These are phyloP conservation scores for Nomada flava DNA, from an alignment of 2,888 invertebrate genomes.

Conservation along the genomic window DNA sequence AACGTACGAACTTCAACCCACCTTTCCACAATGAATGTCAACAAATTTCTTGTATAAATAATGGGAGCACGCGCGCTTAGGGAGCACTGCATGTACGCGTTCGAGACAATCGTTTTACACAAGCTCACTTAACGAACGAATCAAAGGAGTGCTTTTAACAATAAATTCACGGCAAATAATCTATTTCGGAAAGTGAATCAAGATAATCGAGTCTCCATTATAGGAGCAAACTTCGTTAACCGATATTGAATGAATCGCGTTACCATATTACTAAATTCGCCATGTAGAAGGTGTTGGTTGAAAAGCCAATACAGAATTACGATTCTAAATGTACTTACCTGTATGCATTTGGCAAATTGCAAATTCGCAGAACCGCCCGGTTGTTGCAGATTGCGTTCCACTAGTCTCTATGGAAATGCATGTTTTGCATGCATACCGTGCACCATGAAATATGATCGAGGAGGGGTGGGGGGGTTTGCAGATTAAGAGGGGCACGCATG, in stretches of 20 bases:
- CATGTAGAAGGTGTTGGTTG: background rate
- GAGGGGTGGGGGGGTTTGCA: conserved; percentile 14
- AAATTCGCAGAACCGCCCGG: conserved; percentile 32
- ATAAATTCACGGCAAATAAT: background rate
- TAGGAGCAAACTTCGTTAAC: conserved; percentile 18
- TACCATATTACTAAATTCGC: conserved; percentile 20
- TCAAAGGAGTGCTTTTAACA: background rate
- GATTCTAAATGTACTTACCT: conserved; percentile 31
- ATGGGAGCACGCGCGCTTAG: too few species aligned
- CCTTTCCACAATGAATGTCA: too few species aligned
- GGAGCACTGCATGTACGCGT: background rate
- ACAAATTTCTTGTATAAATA: too few species aligned
- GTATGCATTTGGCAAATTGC: conserved; percentile 38
- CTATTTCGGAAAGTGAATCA: conserved; percentile 12
- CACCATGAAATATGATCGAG: conserved; percentile 48
- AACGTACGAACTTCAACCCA: too few species aligned
- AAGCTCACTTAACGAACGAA: background rate
- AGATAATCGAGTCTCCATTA: conserved; percentile 6
- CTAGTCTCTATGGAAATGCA: conserved; percentile 57
- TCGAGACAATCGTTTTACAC: background rate
- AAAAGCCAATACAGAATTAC: conserved; percentile 24
- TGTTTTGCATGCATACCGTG: conserved; percentile 51
- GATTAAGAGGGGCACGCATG: conserved; percentile 35
- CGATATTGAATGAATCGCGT: conserved; percentile 8
- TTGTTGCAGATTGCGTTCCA: conserved; percentile 46